Conservation (phyloP, 2,888 invertebrate species). For the Eristalinus aeneus region DNA sequence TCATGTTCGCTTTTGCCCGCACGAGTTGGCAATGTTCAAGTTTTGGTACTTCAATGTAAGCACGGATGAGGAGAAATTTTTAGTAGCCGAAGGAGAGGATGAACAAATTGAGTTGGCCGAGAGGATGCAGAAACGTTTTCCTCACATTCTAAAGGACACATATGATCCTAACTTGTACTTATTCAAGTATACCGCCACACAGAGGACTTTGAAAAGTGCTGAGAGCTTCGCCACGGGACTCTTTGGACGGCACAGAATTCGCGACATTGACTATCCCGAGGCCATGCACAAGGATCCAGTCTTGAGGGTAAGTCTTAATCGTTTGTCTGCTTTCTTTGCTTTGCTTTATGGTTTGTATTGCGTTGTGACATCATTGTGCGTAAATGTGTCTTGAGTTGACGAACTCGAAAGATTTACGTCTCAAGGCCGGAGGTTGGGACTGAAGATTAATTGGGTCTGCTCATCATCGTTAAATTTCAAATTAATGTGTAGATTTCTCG, state of each 20-base stretch:
- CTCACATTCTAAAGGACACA: slow-evolving; percentile 83
- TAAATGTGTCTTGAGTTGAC: neutral
- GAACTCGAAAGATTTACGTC: neutral
- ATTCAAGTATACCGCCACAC: slow-evolving; percentile 90
- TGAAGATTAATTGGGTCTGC: neutral
- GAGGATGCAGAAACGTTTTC: slow-evolving; percentile 88
- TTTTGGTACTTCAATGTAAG: slow-evolving; percentile 84
- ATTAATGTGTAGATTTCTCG: neutral
- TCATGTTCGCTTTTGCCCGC: slow-evolving; percentile 81
- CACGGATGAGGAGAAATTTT: slow-evolving; percentile 82
- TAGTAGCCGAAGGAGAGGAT: slow-evolving; percentile 88
- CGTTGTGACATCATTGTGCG: neutral
- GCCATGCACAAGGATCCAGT: slow-evolving; percentile 85
- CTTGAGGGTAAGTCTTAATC: slow-evolving; percentile 83
- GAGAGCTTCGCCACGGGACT: slow-evolving; percentile 88
- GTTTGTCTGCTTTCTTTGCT: slow-evolving; percentile 3
- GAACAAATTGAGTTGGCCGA: slow-evolving; percentile 88
- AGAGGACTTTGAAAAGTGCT: slow-evolving; percentile 89
- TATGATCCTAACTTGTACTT: slow-evolving; percentile 82
- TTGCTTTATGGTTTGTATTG: neutral
- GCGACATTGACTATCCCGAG: slow-evolving; percentile 85
- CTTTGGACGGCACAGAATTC: slow-evolving; percentile 85
- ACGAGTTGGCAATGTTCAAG: slow-evolving; percentile 79
- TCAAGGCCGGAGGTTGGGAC: neutral
- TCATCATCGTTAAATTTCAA: neutral